phyloP scores from a whole-genome alignment of 2,888 invertebrate genomes.

The Ceriagrion tenellum region DNA sequence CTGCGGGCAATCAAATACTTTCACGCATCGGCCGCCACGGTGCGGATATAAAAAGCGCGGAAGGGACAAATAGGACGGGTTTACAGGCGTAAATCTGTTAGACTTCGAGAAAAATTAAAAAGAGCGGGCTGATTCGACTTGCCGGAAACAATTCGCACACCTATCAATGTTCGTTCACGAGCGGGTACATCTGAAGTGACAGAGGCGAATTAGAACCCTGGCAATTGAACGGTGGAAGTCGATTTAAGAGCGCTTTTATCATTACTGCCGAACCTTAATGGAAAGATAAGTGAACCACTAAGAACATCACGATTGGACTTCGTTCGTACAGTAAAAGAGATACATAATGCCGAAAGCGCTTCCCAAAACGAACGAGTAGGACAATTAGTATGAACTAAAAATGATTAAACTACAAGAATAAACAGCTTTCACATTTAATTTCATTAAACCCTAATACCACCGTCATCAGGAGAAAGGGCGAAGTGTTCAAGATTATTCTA shows the following conservation, averaged over 20 bases:
- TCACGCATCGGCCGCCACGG: not conserved
- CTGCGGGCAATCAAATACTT: constrained; percentile 30
- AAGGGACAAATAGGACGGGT: constrained; percentile 11
- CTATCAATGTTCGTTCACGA: not conserved
- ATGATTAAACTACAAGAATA: no score
- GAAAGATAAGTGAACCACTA: not conserved
- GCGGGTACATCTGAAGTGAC: not conserved
- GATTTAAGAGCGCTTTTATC: not conserved
- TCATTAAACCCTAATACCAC: no score
- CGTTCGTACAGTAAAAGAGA: not conserved
- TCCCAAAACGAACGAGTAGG: not conserved
- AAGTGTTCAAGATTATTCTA: no score
- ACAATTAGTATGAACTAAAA: no score
- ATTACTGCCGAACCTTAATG: not conserved
- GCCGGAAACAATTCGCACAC: not conserved
- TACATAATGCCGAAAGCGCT: not conserved
- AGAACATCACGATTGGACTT: not conserved
- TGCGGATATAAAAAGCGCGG: not conserved
- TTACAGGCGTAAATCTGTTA: not conserved
- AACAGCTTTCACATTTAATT: no score
- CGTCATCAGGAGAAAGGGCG: no score
- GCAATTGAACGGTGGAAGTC: not conserved
- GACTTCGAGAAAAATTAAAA: not conserved
- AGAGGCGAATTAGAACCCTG: not conserved
- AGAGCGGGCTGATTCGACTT: not conserved